Evolutionary conservation across 2,797 vertebrate genomes (phyloP).

Genomic region (Cyprinella venusta): DNA sequence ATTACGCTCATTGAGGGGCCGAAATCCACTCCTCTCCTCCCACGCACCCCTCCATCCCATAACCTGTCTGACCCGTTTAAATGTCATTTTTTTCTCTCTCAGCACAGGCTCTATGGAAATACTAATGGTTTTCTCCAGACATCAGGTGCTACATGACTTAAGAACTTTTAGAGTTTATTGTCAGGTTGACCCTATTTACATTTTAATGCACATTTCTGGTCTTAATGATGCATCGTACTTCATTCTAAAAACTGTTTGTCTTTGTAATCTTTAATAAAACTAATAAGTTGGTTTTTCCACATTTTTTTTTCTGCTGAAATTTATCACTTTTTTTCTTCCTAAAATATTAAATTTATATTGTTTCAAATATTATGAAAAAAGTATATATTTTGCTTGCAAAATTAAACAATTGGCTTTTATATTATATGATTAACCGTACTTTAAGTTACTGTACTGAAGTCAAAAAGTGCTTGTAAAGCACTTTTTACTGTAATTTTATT

Average conservation of each 20-base stretch:
- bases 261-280: slow-evolving; percentile 13
- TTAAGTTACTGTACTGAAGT: neutral
- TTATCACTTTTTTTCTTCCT: neutral
- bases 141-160: slow-evolving; percentile 15
- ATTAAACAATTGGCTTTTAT: neutral
- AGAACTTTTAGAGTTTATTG: neutral
- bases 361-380: neutral
- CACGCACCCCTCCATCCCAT: slow-evolving; percentile 14
- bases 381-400: neutral
- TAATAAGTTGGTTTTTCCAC: neutral
- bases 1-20: slow-evolving; percentile 50
- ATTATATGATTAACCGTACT: neutral
- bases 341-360: neutral
- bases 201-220: neutral
- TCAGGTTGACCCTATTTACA: neutral
- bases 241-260: neutral
- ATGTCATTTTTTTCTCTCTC: neutral
- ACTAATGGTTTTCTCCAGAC: slow-evolving; percentile 13
- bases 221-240: neutral
- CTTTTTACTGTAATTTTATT: neutral
- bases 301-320: neutral
- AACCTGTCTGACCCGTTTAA: slow-evolving; percentile 42
- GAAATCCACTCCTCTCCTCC: slow-evolving; percentile 36
- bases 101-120: neutral
- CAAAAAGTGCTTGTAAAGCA: neutral